These are phyloP conservation scores for Acyrthosiphon pisum DNA, from an alignment of 1,140 invertebrate species.

Conservation along the genomic window DNA sequence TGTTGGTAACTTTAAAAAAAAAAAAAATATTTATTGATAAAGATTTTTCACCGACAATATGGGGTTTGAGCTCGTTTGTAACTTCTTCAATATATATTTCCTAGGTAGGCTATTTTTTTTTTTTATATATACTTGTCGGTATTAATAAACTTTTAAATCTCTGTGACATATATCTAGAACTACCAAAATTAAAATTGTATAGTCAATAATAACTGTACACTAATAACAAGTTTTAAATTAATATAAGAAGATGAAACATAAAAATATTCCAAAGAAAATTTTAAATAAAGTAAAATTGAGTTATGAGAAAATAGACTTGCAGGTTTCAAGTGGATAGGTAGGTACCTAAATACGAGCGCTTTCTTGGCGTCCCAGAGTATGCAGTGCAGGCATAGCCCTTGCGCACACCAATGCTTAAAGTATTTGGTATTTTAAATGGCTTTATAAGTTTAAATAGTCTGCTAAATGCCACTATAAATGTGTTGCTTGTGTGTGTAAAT, in stretches of 20 bases:
- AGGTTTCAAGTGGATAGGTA: neutral
- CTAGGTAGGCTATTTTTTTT: neutral
- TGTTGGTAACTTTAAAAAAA: neutral
- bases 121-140: neutral
- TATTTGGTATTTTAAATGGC: neutral
- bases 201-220: too few species aligned
- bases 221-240: neutral
- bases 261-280: neutral
- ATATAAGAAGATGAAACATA: neutral
- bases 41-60: neutral
- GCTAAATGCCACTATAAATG: neutral
- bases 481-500: conserved; percentile 32
- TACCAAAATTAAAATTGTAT: neutral
- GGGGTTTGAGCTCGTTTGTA: neutral
- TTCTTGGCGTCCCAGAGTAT: neutral
- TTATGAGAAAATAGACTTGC: neutral
- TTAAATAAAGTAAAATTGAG: neutral
- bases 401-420: neutral
- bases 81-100: neutral
- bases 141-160: neutral
- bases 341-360: neutral
- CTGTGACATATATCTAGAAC: neutral
- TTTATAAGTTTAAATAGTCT: conserved; percentile 3
- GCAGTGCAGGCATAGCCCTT: neutral
- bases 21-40: neutral